Percentiles rank a stretch among this genome's conserved stretches.
Conservation (phyloP, 2,888 invertebrate genomes). For the Pristionchus maxplancki region DNA sequence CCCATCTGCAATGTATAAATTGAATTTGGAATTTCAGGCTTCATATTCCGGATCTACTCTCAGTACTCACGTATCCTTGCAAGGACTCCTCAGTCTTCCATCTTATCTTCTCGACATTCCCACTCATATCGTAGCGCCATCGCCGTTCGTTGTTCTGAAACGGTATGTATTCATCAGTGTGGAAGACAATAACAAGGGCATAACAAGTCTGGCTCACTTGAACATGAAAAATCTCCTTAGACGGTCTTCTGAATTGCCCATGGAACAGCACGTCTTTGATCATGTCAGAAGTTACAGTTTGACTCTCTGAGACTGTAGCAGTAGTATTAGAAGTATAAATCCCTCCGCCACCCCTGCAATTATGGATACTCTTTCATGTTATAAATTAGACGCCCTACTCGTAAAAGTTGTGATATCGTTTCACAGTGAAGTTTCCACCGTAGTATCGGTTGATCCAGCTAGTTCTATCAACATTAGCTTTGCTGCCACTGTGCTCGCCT, state of each 20-base stretch:
- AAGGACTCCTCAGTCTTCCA: neutral
- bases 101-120: neutral
- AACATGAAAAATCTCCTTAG: neutral
- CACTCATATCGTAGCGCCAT: neutral
- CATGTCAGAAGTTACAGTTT: neutral
- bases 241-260: neutral
- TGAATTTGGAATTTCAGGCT: no score
- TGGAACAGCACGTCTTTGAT: conserved; percentile 11
- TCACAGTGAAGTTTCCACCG: neutral
- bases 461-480: neutral
- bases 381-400: neutral
- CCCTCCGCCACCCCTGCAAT: neutral
- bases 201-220: neutral
- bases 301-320: neutral
- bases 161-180: neutral
- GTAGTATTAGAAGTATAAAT: no score
- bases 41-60: no score
- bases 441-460: neutral
- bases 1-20: neutral
- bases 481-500: no score
- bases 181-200: neutral
- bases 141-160: neutral
- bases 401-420: neutral
- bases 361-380: neutral
- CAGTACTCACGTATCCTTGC: neutral